Evolutionary conservation across 1,140 invertebrate genomes (phyloP), one percentile per base, ranked within the genome.

Genomic region (Oryctes rhinoceros): DNA sequence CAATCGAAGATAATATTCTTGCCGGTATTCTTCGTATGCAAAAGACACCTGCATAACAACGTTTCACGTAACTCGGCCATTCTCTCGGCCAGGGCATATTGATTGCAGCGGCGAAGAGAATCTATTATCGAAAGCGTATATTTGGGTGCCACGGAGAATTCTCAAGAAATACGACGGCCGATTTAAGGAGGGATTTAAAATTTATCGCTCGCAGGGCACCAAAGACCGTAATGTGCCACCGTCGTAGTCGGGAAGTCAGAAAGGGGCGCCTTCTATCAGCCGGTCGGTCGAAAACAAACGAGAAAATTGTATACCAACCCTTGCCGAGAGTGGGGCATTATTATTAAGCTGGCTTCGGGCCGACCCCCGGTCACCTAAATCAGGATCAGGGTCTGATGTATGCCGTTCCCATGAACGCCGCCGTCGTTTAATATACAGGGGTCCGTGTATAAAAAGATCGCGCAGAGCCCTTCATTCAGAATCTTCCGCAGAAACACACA

Each of bases 321-420:
- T 53, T 53, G 49, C 49, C 49, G 53, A 59, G 53, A 18, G 53
- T 18, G 53, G 65, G 65, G 35, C 24, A 71, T 24, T 71, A 71
- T 24, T 71, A 71, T 71, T 71, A 71, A 71, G 24, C 65, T 59
- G 53, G 53, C 53, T 18, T 18, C 15, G 53, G 6, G 18, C 53
- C 65, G 65, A 71, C 65, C 65, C 65, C 65, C 65, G 65, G 65
- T 71, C 65, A 71, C 65, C 65, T 71, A 71, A 71, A 71, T 71
- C 65, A 71, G 65, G 65, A 71, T 71, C 65, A 30, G 65, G 65
- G 65, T 37, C 65, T 71, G 65, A 71, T 71, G 65, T 71, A 71
- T 71, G 65, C 13, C 24, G 9, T 10, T 67, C 18, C 62, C 62
- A 30, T 10, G 62, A 67, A 9, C 62, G 18, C 3, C n/a, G 11